Conservation (phyloP, 2,113 vertebrate species). For the Meriones unguiculatus region DNA sequence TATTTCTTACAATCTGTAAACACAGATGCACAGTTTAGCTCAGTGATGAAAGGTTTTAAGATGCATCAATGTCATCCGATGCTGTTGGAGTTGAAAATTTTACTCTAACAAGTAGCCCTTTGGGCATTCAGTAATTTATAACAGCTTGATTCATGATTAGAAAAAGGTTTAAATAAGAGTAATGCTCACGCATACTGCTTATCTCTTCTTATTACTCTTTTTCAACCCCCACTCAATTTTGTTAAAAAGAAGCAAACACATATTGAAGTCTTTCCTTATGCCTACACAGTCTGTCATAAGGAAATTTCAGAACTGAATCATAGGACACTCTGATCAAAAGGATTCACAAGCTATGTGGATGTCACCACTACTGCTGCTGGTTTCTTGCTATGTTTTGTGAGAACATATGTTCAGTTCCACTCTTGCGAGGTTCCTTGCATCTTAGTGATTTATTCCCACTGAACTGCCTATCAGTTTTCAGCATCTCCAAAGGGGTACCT, state of each 20-base stretch:
- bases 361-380: background rate
- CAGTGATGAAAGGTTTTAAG: background rate
- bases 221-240: constrained; percentile 23
- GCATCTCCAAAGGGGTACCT: background rate
- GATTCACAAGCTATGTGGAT: background rate
- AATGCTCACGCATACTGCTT: background rate
- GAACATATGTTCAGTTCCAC: background rate
- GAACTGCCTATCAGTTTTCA: background rate
- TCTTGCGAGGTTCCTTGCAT: background rate
- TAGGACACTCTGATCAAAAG: background rate
- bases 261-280: background rate
- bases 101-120: constrained; percentile 29
- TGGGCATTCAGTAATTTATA: constrained; percentile 41
- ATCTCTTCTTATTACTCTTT: background rate
- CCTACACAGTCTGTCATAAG: background rate
- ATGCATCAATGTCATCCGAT: background rate
- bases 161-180: constrained; percentile 20
- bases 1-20: background rate
- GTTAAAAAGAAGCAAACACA: constrained; percentile 15
- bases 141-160: background rate
- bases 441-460: background rate
- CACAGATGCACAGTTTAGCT: background rate
- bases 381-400: background rate
- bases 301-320: constrained; percentile 35
- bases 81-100: constrained; percentile 37